Evolutionary conservation across 2,888 invertebrate genomes (phyloP).

Genomic region (Eupithecia centaureata): DNA sequence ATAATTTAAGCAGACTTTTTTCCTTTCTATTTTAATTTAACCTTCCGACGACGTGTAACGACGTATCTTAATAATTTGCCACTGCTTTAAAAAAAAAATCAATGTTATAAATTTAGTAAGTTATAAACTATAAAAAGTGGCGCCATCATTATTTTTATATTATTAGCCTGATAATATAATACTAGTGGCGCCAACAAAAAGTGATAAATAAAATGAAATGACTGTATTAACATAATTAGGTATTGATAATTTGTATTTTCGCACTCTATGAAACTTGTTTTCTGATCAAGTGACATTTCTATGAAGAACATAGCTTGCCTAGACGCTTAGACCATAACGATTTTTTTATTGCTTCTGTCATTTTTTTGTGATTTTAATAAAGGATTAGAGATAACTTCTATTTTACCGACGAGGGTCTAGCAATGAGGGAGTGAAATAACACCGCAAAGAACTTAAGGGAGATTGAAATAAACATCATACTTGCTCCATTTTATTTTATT

Average conservation of each 20-base stretch:
- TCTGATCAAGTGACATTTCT: slow-evolving; percentile 1
- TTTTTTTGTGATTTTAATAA: too few species aligned
- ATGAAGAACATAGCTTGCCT: background rate
- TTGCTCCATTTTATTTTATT: slow-evolving; percentile 66
- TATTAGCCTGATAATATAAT: background rate
- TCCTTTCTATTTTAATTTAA: too few species aligned
- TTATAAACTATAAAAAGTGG: too few species aligned
- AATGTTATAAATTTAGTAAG: too few species aligned
- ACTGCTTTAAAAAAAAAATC: too few species aligned
- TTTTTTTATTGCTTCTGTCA: background rate
- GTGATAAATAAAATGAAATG: background rate
- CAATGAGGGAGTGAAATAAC: background rate
- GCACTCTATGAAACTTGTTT: slow-evolving; percentile 3
- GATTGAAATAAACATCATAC: slow-evolving; percentile 47
- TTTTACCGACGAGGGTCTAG: background rate
- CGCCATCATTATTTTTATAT: too few species aligned
- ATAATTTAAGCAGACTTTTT: too few species aligned
- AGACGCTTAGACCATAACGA: too few species aligned
- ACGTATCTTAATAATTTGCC: too few species aligned
- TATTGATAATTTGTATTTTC: background rate
- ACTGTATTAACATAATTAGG: slow-evolving; percentile 3
- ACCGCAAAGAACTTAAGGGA: background rate
- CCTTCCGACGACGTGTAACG: too few species aligned
- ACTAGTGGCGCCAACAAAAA: slow-evolving; percentile 3
- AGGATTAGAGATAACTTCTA: background rate